Base-by-base conservation (phyloP, 92 coral and sea anemone species). In the Virgularia gustaviana region DNA sequence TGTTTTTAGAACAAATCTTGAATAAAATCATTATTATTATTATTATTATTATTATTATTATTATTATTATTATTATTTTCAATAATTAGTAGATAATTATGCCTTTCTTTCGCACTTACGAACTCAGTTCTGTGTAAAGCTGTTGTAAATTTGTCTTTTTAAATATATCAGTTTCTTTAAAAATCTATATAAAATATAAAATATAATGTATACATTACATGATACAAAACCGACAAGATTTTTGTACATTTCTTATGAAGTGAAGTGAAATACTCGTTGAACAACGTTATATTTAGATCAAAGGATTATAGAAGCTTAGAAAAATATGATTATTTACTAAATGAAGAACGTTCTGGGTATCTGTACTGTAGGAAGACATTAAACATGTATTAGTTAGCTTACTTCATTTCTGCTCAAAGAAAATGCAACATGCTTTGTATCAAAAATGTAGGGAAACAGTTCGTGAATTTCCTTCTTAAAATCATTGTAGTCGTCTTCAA, bases 391-490 rank as follows among this genome's bases (percentile, higher is more conserved):
- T 2, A n/a, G 4, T 1, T 15, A 11, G 13, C 78, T 67, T 57
- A 91, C 97, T 85, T 87, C 76, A 22, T 59, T 81, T 65, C 75
- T 82, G 31, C 88, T 78, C 31, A 92, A 79, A 65, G 71, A 84
- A 75, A 84, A 89, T 10, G 96, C 96, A 38, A 89, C 36, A 13
- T 77, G 90, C 56, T 92, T 92, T 56, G 98, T 92, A 56, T 92
- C 98, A 65, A 77, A 73, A 28, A 92, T 83, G 11, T 35, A 36
- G 20, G 98, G 96, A 61, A 92, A 92, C 2, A 85, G 58, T 37
- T 75, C 34, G 53, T 84, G 83, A 25, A 92, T 55, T 33, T 80
- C 84, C 16, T 53, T 58, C 76, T 92, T 92, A 76, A 89, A 92
- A 18, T 82, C 85, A 6, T 76, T 54, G 31, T 84, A 89, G 49